Conservation (phyloP, 1,140 invertebrate species). For the Caerostris darwini region DNA sequence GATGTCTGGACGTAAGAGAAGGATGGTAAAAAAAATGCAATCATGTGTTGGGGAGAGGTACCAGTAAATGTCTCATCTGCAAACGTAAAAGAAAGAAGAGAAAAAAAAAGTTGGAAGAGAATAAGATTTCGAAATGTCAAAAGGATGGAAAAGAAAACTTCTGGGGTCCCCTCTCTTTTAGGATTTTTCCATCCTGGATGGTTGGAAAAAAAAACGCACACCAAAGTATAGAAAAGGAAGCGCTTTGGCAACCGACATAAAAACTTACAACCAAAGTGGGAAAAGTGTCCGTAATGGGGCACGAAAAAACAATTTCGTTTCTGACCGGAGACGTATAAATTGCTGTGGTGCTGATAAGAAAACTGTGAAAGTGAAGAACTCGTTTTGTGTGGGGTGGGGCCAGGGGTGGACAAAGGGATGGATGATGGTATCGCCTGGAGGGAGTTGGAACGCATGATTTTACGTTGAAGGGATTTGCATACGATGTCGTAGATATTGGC, state of each 20-base stretch:
- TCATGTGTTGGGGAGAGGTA: constrained; percentile 59
- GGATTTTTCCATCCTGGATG: background rate
- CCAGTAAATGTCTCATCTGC: constrained; percentile 65
- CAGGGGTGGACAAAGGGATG: background rate
- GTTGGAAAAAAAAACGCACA: too few relatives aligned
- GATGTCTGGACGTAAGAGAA: constrained; percentile 48
- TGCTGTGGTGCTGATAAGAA: too few relatives aligned
- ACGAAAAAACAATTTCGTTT: too few relatives aligned
- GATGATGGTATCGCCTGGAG: constrained; percentile 33
- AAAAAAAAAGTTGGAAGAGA: constrained; percentile 31
- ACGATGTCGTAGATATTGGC: background rate
- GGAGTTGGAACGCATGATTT: too few relatives aligned
- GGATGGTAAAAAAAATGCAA: constrained; percentile 30
- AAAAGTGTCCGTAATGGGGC: too few relatives aligned
- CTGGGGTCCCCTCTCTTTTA: constrained; percentile 36
- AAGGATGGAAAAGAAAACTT: constrained; percentile 51
- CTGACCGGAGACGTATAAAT: too few relatives aligned
- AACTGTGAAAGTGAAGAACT: constrained; percentile 25
- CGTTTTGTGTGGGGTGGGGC: background rate
- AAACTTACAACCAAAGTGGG: too few relatives aligned
- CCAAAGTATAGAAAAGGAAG: too few relatives aligned
- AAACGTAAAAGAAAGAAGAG: constrained; percentile 1
- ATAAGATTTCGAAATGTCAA: constrained; percentile 68
- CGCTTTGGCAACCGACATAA: too few relatives aligned
- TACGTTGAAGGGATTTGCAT: constrained; percentile 34